A percentile compares a stretch with the other conserved stretches of the same genome.
Conservation (phyloP, 2,888 invertebrate genomes). For the Belgica antarctica region DNA sequence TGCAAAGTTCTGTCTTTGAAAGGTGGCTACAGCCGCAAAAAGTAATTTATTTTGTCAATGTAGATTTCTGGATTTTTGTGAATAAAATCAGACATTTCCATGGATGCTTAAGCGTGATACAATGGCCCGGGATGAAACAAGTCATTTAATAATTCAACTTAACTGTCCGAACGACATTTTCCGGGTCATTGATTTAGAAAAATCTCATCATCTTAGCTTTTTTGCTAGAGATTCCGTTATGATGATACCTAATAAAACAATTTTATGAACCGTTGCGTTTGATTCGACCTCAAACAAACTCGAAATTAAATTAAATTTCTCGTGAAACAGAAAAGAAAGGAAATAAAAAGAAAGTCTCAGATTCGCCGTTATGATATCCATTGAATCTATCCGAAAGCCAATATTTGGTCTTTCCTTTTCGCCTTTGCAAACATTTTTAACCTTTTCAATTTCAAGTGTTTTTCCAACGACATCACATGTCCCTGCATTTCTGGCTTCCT, state of each 20-base stretch:
- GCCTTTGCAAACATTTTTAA: conserved; percentile 37
- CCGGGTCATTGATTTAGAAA: too few species aligned
- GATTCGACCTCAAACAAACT: conserved; percentile 10
- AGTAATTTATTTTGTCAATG: conserved; percentile 9
- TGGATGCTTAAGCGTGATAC: too few species aligned
- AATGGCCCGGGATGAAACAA: too few species aligned
- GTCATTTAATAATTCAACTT: too few species aligned
- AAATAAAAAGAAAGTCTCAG: conserved; percentile 10
- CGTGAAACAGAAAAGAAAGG: background rate
- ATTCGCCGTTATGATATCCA: conserved; percentile 25
- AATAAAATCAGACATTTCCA: too few species aligned
- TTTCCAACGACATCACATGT: conserved; percentile 29
- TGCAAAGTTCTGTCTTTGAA: background rate
- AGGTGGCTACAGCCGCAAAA: background rate
- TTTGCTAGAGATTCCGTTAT: too few species aligned
- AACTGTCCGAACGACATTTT: too few species aligned
- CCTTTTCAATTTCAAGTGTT: conserved; percentile 40
- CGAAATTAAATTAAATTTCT: conserved; percentile 34
- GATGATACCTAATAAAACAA: background rate
- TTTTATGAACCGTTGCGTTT: background rate
- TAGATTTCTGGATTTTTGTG: background rate
- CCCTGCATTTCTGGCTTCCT: background rate
- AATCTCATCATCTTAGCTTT: too few species aligned
- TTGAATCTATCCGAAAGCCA: background rate
- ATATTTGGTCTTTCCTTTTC: conserved; percentile 38